phyloP scores from a whole-genome alignment of 2,113 vertebrate species.

The Dendrocopos noguchii region DNA sequence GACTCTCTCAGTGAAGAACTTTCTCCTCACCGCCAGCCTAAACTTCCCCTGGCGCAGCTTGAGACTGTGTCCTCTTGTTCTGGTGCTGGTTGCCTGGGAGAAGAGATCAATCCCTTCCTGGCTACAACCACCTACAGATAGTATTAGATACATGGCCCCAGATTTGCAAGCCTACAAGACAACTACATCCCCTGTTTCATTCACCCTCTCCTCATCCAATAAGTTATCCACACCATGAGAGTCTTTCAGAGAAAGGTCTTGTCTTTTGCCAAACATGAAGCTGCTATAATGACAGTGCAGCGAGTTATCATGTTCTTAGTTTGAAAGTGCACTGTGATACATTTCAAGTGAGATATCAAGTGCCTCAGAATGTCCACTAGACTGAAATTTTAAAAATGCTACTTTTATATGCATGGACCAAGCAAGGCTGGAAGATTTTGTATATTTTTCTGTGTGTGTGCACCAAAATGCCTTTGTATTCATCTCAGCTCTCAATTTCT shows the following conservation, averaged over 20 bases:
- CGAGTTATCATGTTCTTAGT: not conserved
- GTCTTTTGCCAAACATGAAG: not conserved
- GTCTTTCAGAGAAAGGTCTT: not conserved
- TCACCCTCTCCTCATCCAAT: not conserved
- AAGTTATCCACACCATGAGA: accelerated
- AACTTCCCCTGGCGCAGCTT: too few species aligned
- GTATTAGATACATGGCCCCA: too few species aligned
- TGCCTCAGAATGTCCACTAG: not conserved
- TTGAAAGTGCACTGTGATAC: not conserved
- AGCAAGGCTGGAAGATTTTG: not conserved
- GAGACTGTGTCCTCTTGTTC: too few species aligned
- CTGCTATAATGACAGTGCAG: not conserved
- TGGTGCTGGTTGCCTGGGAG: too few species aligned
- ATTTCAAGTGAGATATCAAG: not conserved
- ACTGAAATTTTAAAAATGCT: not conserved
- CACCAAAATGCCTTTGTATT: not conserved
- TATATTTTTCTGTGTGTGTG: too few species aligned
- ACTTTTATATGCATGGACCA: not conserved
- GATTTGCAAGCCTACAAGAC: not conserved
- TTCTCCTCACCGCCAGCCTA: too few species aligned
- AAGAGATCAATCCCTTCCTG: too few species aligned
- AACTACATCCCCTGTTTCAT: accelerated
- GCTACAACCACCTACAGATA: too few species aligned
- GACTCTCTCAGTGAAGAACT: too few species aligned
- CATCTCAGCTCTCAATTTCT: not conserved